Conservation (phyloP, 2,888 invertebrate species). For the Caenorhabditis angaria region DNA sequence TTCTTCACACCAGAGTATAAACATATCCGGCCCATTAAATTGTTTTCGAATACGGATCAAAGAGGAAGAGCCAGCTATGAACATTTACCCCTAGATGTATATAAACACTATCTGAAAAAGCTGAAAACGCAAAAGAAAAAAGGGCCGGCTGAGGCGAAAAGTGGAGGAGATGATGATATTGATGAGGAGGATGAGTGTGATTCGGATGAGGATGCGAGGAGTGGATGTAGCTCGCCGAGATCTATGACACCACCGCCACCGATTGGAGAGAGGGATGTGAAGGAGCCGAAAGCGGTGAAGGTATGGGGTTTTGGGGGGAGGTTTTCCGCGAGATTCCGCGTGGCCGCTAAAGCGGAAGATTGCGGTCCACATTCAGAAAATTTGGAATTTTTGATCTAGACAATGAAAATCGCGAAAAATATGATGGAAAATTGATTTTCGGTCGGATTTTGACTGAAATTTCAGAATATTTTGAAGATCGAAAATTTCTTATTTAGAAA, state of each 20-base stretch:
- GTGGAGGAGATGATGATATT: conserved; percentile 54
- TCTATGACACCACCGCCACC: conserved; percentile 62
- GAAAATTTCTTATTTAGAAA: no score
- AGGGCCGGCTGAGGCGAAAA: conserved; percentile 29
- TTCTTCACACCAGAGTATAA: conserved; percentile 66
- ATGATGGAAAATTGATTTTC: no score
- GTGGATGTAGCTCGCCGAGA: conserved; percentile 61
- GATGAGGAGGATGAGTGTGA: conserved; percentile 63
- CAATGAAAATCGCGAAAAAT: no score
- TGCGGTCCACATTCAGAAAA: no score
- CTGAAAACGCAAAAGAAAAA: conserved; percentile 56
- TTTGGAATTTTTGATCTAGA: no score
- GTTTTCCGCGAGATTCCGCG: no score
- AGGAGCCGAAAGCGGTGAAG: conserved; percentile 38
- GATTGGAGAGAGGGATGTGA: conserved; percentile 21
- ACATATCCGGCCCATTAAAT: conserved; percentile 67
- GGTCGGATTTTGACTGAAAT: no score
- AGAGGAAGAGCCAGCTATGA: conserved; percentile 53
- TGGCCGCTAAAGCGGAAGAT: neutral
- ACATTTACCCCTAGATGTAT: conserved; percentile 59
- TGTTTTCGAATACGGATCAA: conserved; percentile 50
- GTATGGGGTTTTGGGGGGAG: neutral
- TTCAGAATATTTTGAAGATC: no score
- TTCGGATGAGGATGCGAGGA: conserved; percentile 60
- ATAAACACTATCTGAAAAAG: conserved; percentile 66